Evolutionary conservation across 2,113 vertebrate species (phyloP).

Genomic region (Xiphophorus couchianus): DNA sequence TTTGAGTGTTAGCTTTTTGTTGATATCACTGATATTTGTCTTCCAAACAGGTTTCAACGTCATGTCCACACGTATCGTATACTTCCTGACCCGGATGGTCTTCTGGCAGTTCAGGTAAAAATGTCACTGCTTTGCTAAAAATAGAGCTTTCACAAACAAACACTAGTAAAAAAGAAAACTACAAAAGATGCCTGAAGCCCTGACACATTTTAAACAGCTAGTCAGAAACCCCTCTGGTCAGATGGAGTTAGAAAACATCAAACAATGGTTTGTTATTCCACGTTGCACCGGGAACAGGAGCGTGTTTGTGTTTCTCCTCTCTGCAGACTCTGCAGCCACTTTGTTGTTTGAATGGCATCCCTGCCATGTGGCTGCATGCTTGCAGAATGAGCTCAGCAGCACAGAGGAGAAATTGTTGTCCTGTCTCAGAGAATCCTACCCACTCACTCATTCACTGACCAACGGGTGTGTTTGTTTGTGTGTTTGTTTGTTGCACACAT

Average conservation of each 20-base stretch:
- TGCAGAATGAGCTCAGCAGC: constrained; percentile 71
- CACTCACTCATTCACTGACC: constrained; percentile 55
- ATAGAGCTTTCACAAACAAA: background rate
- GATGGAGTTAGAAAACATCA: constrained; percentile 22
- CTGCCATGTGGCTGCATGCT: constrained; percentile 67
- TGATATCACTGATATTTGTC: constrained; percentile 18
- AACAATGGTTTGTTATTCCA: constrained; percentile 44
- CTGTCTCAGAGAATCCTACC: constrained; percentile 76
- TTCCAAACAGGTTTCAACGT: constrained; percentile 81
- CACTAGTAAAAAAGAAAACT: background rate
- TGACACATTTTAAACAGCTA: constrained; percentile 9
- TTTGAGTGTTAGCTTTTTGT: constrained; percentile 18
- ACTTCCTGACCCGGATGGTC: constrained; percentile 85
- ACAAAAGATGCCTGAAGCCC: constrained; percentile 1
- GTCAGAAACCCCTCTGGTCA: background rate
- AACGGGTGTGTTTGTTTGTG: constrained; percentile 45
- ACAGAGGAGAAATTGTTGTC: constrained; percentile 77
- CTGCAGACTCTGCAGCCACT: constrained; percentile 41
- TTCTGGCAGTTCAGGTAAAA: constrained; percentile 88
- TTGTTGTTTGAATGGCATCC: constrained; percentile 71
- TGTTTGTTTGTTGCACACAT: constrained; percentile 51
- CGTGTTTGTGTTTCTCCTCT: constrained; percentile 56
- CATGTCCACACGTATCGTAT: constrained; percentile 90
- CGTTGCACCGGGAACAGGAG: constrained; percentile 58
- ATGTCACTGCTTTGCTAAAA: background rate